These are phyloP conservation scores for Ceyx melanurus DNA, from an alignment of 2,113 vertebrate genomes.

Conservation along the genomic window DNA sequence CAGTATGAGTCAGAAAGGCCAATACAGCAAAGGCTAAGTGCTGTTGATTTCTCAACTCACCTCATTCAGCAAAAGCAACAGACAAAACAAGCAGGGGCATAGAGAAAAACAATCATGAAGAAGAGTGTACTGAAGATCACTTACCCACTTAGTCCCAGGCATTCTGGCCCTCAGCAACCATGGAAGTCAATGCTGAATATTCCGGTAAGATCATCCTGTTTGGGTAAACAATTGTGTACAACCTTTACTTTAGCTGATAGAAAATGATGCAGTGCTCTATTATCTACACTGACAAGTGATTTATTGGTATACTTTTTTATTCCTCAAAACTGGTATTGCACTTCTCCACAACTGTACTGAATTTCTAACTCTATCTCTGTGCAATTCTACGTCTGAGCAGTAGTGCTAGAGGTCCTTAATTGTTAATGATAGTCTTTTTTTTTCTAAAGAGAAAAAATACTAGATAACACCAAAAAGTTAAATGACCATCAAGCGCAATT, in stretches of 20 bases:
- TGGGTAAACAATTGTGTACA: conserved; percentile 41
- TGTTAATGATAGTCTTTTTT: neutral
- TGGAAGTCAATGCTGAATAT: conserved; percentile 18
- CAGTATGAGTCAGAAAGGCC: neutral
- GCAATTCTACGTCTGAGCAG: neutral
- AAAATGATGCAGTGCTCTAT: conserved; percentile 72
- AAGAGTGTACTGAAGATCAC: neutral
- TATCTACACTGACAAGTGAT: conserved; percentile 69
- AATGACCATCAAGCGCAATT: neutral
- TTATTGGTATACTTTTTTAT: conserved; percentile 66
- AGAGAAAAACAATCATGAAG: neutral
- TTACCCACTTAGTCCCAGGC: neutral
- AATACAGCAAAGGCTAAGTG: neutral
- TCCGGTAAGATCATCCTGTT: neutral
- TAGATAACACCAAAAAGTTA: neutral
- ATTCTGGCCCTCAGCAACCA: neutral
- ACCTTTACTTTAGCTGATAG: conserved; percentile 57
- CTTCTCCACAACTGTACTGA: conserved; percentile 17
- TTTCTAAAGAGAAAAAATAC: neutral
- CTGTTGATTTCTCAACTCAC: neutral
- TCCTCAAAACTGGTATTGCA: conserved; percentile 50
- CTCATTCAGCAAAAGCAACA: neutral
- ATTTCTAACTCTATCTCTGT: conserved; percentile 23
- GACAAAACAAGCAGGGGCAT: neutral
- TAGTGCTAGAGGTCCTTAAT: neutral